phyloP scores from a whole-genome alignment of 2,113 vertebrate species.

The Bubalus kerabau region DNA sequence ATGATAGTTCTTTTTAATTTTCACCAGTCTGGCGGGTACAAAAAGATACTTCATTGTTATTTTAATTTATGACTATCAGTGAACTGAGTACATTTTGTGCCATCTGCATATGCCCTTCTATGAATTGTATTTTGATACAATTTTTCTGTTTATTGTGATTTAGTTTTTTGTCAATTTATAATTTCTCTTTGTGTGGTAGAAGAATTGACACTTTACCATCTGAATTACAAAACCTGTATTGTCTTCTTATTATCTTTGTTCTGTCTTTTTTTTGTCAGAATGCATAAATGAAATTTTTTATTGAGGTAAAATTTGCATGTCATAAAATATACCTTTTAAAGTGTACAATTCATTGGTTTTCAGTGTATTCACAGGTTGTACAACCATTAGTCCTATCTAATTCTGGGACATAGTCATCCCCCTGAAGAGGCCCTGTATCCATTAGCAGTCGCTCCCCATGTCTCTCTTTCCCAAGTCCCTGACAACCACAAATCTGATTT shows the following conservation, averaged over 20 bases:
- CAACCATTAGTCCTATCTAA: background rate
- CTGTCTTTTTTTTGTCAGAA: background rate
- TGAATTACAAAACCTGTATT: background rate
- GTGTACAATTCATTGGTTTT: background rate
- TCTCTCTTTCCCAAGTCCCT: background rate
- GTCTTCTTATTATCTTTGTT: background rate
- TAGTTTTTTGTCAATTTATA: background rate
- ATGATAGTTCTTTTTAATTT: slow-evolving; percentile 36
- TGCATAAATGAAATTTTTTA: background rate
- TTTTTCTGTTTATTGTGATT: slow-evolving; percentile 46
- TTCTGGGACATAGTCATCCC: background rate
- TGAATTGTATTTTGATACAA: slow-evolving; percentile 31
- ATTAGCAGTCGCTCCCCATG: background rate
- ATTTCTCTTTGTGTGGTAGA: slow-evolving; percentile 11
- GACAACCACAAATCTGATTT: background rate
- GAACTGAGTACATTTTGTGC: slow-evolving; percentile 11
- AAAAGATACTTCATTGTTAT: slow-evolving; percentile 56
- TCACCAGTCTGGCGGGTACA: slow-evolving; percentile 35
- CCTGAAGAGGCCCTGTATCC: background rate
- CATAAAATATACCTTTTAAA: background rate
- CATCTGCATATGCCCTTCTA: slow-evolving; percentile 47
- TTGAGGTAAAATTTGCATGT: background rate
- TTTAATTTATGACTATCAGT: slow-evolving; percentile 54
- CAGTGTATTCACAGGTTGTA: background rate
- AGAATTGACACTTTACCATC: slow-evolving; percentile 13